Percentiles rank a stretch among this genome's conserved stretches.
Conservation (phyloP, 1,140 invertebrate genomes). For the Muscidifurax raptorellus region DNA sequence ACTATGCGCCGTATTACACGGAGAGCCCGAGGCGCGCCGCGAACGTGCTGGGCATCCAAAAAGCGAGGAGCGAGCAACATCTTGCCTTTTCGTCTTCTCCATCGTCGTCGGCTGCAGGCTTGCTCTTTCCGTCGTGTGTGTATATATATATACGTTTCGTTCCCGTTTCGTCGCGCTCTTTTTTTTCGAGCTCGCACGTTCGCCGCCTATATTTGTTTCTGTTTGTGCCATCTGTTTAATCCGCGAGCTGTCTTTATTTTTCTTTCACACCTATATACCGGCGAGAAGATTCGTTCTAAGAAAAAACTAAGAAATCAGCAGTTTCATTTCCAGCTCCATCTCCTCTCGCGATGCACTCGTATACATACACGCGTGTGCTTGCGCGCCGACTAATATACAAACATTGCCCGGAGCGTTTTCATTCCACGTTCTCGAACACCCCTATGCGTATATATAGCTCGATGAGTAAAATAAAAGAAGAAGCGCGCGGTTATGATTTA, state of each 20-base stretch:
- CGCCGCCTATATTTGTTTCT: too few relatives aligned
- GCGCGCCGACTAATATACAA: neutral
- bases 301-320: neutral
- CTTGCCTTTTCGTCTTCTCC: constrained; percentile 27
- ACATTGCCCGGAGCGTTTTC: neutral
- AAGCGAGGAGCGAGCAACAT: constrained; percentile 1
- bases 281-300: neutral
- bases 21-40: neutral
- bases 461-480: neutral
- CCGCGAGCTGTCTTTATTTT: too few relatives aligned
- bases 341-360: neutral
- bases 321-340: too few relatives aligned
- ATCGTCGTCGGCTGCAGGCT: neutral
- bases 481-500: constrained; percentile 9
- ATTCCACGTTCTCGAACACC: neutral
- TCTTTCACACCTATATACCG: neutral
- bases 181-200: neutral
- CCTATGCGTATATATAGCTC: too few relatives aligned
- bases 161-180: neutral
- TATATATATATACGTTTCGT: neutral
- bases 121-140: too few relatives aligned
- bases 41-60: constrained; percentile 23
- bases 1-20: too few relatives aligned
- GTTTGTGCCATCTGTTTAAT: too few relatives aligned
- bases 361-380: neutral